A percentile compares a stretch with the other conserved stretches of the same genome.
phyloP scores from a whole-genome alignment of 2,797 vertebrate genomes.

The Enteromius radiatus region DNA sequence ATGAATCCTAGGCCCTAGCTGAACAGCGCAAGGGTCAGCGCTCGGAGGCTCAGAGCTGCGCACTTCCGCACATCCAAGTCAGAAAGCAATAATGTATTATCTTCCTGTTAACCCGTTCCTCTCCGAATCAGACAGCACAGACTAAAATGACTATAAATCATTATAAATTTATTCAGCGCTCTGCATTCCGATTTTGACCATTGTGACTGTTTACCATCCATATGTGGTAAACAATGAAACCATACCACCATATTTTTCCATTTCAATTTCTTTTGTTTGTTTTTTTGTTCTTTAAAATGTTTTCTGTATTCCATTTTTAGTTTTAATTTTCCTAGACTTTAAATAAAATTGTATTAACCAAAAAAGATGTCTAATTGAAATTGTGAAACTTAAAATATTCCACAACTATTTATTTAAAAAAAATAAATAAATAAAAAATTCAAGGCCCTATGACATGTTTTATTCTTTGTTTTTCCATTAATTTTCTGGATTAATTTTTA shows the following conservation, averaged over 20 bases:
- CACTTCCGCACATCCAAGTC: constrained; percentile 73
- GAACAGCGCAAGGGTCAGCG: constrained; percentile 77
- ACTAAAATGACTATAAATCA: constrained; percentile 49
- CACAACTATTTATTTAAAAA: background rate
- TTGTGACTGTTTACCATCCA: background rate
- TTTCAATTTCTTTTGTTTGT: background rate
- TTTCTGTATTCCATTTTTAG: background rate
- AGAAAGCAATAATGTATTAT: constrained; percentile 81
- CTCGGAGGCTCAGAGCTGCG: constrained; percentile 76
- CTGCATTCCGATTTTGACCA: constrained; percentile 28
- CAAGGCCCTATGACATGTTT: background rate
- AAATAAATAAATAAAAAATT: no score
- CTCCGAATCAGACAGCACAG: constrained; percentile 50
- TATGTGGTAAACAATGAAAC: background rate
- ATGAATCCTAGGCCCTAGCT: constrained; percentile 80
- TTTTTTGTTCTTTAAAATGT: background rate
- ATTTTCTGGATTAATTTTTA: background rate
- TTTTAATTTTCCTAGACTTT: background rate
- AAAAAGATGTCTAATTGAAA: background rate
- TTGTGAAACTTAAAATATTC: background rate
- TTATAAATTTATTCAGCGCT: constrained; percentile 48
- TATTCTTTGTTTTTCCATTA: background rate
- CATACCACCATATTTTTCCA: background rate
- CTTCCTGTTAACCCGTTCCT: constrained; percentile 74
- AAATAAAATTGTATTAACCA: background rate